Conservation (phyloP, 2,113 vertebrate species). For the Onychorhynchus coronatus region DNA sequence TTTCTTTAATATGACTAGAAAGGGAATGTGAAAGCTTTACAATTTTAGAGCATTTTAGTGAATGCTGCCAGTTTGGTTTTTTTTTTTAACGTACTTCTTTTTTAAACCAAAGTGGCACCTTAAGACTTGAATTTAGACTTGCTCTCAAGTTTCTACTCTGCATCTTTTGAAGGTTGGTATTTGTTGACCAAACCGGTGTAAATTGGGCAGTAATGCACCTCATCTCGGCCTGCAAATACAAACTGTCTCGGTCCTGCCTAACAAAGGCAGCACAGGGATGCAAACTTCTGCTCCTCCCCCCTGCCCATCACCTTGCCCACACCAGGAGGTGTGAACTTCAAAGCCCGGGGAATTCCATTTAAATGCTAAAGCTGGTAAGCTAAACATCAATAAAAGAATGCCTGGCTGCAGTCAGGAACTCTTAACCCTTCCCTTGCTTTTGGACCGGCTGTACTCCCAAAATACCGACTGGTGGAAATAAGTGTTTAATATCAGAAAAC, state of each 20-base stretch:
- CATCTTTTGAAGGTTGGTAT: background rate
- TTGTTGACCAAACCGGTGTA: conserved; percentile 15
- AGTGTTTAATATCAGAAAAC: background rate
- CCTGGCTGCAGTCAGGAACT: background rate
- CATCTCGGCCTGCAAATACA: background rate
- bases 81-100: background rate
- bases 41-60: background rate
- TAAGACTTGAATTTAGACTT: background rate
- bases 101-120: background rate
- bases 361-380: conserved; percentile 32
- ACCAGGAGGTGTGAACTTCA: conserved; percentile 48
- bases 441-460: background rate
- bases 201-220: background rate
- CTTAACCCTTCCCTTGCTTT: background rate
- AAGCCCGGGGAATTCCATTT: conserved; percentile 16
- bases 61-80: background rate
- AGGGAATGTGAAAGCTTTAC: background rate
- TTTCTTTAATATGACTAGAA: background rate
- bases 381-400: conserved; percentile 19
- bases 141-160: background rate
- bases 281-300: background rate
- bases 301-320: conserved; percentile 1
- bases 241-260: background rate
- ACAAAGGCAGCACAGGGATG: conserved; percentile 4
- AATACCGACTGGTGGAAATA: background rate